These are phyloP conservation scores for Carabus problematicus DNA, from an alignment of 2,888 invertebrate species.

Conservation along the genomic window DNA sequence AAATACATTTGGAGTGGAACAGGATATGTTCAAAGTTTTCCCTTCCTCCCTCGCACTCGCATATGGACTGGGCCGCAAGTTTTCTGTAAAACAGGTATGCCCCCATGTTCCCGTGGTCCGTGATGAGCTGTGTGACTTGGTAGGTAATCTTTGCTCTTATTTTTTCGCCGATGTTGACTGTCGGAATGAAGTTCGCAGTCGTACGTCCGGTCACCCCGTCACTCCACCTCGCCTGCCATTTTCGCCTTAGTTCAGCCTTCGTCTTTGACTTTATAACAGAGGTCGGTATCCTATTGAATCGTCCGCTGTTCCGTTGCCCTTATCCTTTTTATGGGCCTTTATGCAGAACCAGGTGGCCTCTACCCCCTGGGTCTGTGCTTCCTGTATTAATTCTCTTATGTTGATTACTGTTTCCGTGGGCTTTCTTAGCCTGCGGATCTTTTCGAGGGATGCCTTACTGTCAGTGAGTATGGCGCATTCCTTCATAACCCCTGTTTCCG, in stretches of 20 bases:
- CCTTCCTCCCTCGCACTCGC: conserved; percentile 48
- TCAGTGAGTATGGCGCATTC: conserved; percentile 2
- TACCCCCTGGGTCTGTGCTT: conserved; percentile 6
- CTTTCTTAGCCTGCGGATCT: background rate
- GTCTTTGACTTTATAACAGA: background rate
- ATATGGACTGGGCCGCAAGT: conserved; percentile 51
- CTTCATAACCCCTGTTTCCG: conserved; percentile 3
- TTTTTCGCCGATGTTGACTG: background rate
- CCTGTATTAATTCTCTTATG: background rate
- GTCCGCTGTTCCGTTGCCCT: background rate
- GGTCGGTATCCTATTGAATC: background rate
- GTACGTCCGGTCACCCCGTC: background rate
- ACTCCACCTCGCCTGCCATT: background rate
- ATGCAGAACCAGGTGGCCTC: too few relatives aligned
- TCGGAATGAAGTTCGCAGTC: conserved; percentile 5
- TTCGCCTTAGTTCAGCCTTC: background rate
- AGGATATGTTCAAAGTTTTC: conserved; percentile 51
- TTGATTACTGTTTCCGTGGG: background rate
- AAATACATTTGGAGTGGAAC: too few relatives aligned
- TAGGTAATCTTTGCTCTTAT: background rate
- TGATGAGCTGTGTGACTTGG: conserved; percentile 27
- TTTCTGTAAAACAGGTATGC: conserved; percentile 22
- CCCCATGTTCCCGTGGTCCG: conserved; percentile 35
- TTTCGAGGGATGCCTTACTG: conserved; percentile 8
- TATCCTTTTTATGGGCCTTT: too few relatives aligned